phyloP scores from a whole-genome alignment of 2,113 vertebrate genomes.

The Upupa epops region DNA sequence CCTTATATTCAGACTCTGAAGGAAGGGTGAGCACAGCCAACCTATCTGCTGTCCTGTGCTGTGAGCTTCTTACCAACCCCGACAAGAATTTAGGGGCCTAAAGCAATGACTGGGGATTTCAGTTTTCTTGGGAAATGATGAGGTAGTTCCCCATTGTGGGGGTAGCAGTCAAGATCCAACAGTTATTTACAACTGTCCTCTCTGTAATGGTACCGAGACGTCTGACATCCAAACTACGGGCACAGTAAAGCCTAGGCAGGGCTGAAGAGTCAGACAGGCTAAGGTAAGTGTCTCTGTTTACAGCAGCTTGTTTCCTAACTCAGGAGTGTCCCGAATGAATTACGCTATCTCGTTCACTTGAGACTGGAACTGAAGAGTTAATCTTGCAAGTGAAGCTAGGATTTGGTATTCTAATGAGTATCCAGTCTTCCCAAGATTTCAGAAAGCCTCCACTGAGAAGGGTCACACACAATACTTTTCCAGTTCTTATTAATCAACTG shows the following conservation, averaged over 20 bases:
- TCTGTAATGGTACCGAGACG: neutral
- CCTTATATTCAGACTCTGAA: neutral
- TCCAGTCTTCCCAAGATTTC: neutral
- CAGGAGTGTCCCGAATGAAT: neutral
- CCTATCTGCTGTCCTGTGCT: neutral
- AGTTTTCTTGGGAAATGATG: neutral
- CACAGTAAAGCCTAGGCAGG: neutral
- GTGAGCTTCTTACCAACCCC: neutral
- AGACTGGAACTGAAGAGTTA: neutral
- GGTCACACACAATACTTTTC: neutral
- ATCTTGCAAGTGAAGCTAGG: neutral
- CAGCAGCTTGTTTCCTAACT: neutral
- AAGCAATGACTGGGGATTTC: neutral
- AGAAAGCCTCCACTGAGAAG: neutral
- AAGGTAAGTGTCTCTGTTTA: neutral
- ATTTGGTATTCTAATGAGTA: neutral
- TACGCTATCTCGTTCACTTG: neutral
- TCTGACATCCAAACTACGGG: neutral
- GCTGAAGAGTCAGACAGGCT: neutral
- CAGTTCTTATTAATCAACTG: neutral
- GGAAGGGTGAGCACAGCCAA: neutral
- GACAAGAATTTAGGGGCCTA: neutral
- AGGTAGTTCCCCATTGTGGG: neutral
- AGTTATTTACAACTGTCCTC: neutral
- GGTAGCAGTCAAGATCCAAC: neutral